Percentiles rank a stretch among this genome's conserved stretches.
Evolutionary conservation across 92 coral and sea anemone genomes (phyloP).

Genomic region (Blastomussa wellsi): DNA sequence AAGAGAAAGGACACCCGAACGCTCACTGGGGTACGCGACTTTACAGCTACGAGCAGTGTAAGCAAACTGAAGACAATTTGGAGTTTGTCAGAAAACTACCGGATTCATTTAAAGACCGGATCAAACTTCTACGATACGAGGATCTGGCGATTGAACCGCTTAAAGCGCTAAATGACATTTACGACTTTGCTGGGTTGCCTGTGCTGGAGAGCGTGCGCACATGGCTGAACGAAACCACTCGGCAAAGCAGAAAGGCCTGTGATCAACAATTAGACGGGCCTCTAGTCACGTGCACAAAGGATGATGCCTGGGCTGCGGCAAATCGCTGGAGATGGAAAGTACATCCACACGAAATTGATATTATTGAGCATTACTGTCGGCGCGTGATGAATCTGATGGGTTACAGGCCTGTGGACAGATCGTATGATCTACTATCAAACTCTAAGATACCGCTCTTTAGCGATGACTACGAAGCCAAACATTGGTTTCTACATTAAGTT

Average conservation of each 20-base stretch:
- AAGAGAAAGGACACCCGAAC: background rate
- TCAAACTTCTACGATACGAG: conserved; percentile 39
- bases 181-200: conserved; percentile 33
- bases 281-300: conserved; percentile 25
- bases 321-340: conserved; percentile 53
- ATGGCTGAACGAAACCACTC: conserved; percentile 42
- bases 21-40: conserved; percentile 4
- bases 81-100: conserved; percentile 15
- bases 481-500: conserved; percentile 8
- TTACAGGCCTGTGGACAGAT: conserved; percentile 17
- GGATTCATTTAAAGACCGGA: background rate
- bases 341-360: conserved; percentile 18
- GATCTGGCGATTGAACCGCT: conserved; percentile 36
- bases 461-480: conserved; percentile 19
- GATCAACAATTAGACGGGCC: background rate
- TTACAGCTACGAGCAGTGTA: conserved; percentile 17
- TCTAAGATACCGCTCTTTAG: conserved; percentile 1
- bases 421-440: conserved; percentile 9
- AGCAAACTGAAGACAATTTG: conserved; percentile 33
- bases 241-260: conserved; percentile 3
- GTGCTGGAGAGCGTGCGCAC: conserved; percentile 15
- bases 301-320: conserved; percentile 39
- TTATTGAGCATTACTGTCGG: conserved; percentile 37
- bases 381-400: conserved; percentile 28
- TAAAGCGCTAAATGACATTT: conserved; percentile 16